phyloP scores from a whole-genome alignment of 35 echinoderm and acorn worm genomes.

The Strongylocentrotus purpuratus region DNA sequence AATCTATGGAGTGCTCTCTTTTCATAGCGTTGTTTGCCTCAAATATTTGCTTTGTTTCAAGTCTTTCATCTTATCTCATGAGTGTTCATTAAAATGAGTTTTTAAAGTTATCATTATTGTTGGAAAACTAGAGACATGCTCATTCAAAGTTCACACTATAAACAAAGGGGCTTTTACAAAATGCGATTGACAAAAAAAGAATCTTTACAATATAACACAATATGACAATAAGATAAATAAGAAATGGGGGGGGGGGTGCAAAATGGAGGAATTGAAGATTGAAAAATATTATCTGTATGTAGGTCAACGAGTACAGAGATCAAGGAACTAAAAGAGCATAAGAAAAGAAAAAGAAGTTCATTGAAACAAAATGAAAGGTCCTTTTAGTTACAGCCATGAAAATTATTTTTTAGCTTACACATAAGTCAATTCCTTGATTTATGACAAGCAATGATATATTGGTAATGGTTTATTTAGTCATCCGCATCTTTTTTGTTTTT shows the following conservation, averaged over 20 bases:
- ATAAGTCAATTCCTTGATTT: background rate
- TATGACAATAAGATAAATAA: background rate
- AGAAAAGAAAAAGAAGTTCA: too few relatives aligned
- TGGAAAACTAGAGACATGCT: background rate
- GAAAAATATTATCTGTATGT: too few relatives aligned
- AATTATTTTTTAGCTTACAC: too few relatives aligned
- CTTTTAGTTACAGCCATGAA: too few relatives aligned
- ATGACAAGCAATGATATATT: too few relatives aligned
- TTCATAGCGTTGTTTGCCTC: background rate
- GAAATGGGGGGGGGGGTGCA: background rate
- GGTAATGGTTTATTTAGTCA: too few relatives aligned
- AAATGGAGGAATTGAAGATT: too few relatives aligned
- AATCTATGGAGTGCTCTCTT: background rate
- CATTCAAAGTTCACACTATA: background rate
- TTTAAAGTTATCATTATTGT: background rate
- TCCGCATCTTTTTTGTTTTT: too few relatives aligned
- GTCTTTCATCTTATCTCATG: background rate
- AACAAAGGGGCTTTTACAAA: background rate
- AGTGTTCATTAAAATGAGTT: background rate
- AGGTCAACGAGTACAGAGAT: too few relatives aligned
- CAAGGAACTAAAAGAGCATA: too few relatives aligned
- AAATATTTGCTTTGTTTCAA: background rate
- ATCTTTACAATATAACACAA: background rate
- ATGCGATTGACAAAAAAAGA: background rate
- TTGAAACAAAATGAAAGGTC: too few relatives aligned